Percentiles rank a stretch among this genome's conserved stretches.
These are phyloP conservation scores for Ericerus pela DNA, from an alignment of 1,140 invertebrate species.

Conservation along the genomic window DNA sequence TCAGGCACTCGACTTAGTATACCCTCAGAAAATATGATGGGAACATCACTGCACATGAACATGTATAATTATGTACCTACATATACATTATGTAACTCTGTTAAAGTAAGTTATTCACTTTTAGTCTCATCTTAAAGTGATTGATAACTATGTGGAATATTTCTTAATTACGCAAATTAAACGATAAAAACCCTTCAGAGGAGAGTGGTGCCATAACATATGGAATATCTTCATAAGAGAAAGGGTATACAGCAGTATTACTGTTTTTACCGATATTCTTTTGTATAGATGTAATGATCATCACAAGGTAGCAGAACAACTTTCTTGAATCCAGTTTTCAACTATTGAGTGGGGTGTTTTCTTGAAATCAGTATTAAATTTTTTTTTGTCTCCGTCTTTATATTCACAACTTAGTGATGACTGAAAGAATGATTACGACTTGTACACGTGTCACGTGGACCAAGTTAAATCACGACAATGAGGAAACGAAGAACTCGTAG, in stretches of 20 bases:
- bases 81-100: too few species aligned
- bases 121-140: too few species aligned
- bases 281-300: neutral
- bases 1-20: too few species aligned
- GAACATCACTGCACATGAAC: too few species aligned
- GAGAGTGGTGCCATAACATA: too few species aligned
- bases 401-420: slow-evolving; percentile 61
- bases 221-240: slow-evolving; percentile 4
- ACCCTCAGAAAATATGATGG: too few species aligned
- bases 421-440: slow-evolving; percentile 95
- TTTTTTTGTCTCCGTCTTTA: slow-evolving; percentile 19
- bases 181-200: too few species aligned
- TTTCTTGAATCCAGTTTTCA: neutral
- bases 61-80: too few species aligned
- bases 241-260: slow-evolving; percentile 2
- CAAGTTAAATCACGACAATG: slow-evolving; percentile 70
- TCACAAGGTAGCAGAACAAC: slow-evolving; percentile 6
- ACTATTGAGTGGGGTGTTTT: neutral
- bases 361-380: neutral
- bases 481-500: slow-evolving; percentile 80
- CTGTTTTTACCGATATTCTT: slow-evolving; percentile 5
- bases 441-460: slow-evolving; percentile 91
- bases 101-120: too few species aligned
- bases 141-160: too few species aligned
- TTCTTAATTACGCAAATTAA: too few species aligned